Percentiles rank a stretch among this genome's conserved stretches.
Conservation (phyloP, 53 echinoderm and acorn worm species). For the Echinarachnius parma region DNA sequence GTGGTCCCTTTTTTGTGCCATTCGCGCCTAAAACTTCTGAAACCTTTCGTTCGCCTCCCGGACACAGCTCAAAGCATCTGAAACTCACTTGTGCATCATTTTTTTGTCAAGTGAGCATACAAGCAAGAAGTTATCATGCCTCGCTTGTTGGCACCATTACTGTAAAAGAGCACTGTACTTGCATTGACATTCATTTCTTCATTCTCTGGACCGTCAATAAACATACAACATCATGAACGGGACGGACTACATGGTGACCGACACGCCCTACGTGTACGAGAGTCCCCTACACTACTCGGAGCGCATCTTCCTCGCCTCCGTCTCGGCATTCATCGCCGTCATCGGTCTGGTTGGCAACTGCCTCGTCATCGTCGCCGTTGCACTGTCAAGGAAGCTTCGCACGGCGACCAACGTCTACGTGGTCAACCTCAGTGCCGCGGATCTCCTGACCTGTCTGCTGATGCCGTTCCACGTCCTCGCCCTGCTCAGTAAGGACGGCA, state of each 20-base stretch:
- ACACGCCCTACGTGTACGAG: conserved; percentile 32
- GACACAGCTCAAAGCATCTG: too few relatives aligned
- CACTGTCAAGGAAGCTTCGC: conserved; percentile 73
- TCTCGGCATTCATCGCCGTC: conserved; percentile 64
- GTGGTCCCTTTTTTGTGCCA: too few relatives aligned
- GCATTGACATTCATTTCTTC: too few relatives aligned
- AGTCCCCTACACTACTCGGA: conserved; percentile 62
- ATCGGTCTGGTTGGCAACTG: conserved; percentile 76
- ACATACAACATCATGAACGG: conserved; percentile 25
- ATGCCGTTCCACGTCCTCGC: conserved; percentile 80
- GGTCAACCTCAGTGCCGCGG: conserved; percentile 81
- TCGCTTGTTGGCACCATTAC: too few relatives aligned
- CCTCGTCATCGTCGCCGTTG: conserved; percentile 76
- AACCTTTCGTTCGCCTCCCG: too few relatives aligned
- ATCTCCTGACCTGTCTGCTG: conserved; percentile 75
- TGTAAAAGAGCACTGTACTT: too few relatives aligned
- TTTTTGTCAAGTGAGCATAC: too few relatives aligned
- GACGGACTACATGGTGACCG: conserved; percentile 7
- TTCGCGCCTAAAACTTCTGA: too few relatives aligned
- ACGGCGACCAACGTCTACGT: conserved; percentile 98
- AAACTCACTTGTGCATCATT: too few relatives aligned
- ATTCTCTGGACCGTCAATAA: too few relatives aligned
- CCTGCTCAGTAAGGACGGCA: conserved; percentile 45
- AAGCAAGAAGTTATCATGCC: too few relatives aligned
- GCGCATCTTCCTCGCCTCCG: conserved; percentile 63